phyloP scores from a whole-genome alignment of 1,140 invertebrate species.

The Dendrolimus kikuchii region DNA sequence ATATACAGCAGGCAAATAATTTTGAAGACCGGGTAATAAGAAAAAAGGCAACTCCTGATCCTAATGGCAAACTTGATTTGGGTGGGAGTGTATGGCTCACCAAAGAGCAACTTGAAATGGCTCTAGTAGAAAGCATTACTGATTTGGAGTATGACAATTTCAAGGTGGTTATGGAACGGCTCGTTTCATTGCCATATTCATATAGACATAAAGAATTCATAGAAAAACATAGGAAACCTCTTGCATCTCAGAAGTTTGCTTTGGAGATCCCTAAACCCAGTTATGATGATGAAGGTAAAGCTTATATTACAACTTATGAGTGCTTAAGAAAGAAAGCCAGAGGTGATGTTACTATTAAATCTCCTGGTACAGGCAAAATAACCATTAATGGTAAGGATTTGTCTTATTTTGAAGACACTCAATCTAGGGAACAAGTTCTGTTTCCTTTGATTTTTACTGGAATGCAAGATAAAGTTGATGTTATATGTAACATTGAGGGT shows the following conservation, averaged over 20 bases:
- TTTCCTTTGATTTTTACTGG: conserved; percentile 89
- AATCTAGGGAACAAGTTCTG: conserved; percentile 85
- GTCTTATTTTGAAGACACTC: conserved; percentile 80
- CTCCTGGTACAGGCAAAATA: conserved; percentile 87
- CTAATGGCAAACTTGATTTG: conserved; percentile 75
- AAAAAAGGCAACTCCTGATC: conserved; percentile 74
- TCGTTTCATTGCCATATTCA: conserved; percentile 82
- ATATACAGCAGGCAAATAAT: conserved; percentile 78
- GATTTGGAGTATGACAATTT: conserved; percentile 85
- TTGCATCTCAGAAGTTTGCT: conserved; percentile 71
- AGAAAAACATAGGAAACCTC: conserved; percentile 76
- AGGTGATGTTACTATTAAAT: conserved; percentile 78
- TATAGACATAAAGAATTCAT: conserved; percentile 80
- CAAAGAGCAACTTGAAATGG: conserved; percentile 77
- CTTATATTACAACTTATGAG: conserved; percentile 80
- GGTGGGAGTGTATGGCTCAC: conserved; percentile 75
- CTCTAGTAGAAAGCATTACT: conserved; percentile 81
- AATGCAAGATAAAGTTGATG: conserved; percentile 85
- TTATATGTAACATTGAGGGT: conserved; percentile 81
- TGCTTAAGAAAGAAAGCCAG: conserved; percentile 80
- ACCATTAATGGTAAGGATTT: conserved; percentile 86
- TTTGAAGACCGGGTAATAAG: conserved; percentile 80
- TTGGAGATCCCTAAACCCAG: conserved; percentile 76
- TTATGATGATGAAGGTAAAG: conserved; percentile 78
- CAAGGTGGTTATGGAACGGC: conserved; percentile 78